Conservation (phyloP, 2,888 invertebrate genomes). For the Sarcophaga caerulescens region DNA sequence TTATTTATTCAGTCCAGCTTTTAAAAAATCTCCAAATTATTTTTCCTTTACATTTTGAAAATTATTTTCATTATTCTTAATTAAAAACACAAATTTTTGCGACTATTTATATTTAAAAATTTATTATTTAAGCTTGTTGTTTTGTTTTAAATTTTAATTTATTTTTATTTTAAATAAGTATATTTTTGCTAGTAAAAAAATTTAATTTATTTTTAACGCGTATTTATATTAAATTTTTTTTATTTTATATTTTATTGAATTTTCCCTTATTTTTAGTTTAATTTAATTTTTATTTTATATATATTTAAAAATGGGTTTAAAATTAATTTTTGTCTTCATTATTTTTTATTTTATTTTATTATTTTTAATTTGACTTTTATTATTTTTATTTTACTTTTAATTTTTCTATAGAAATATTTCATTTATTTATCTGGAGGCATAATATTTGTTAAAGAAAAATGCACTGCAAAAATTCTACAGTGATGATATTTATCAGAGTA, state of each 20-base stretch:
- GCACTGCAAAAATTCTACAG: background rate
- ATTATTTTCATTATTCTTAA: background rate
- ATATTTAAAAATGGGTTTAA: background rate
- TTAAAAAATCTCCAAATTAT: too few species aligned
- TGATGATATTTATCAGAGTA: too few species aligned
- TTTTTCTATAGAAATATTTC: background rate
- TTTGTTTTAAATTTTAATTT: too few species aligned
- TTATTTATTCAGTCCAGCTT: too few species aligned
- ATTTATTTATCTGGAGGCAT: too few species aligned
- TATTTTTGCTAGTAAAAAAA: too few species aligned
- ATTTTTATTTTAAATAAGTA: too few species aligned
- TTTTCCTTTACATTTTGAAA: background rate
- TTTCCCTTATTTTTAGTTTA: background rate
- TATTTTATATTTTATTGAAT: background rate
- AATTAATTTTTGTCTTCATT: background rate
- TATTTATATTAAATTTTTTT: too few species aligned
- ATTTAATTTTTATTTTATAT: background rate
- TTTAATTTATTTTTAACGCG: too few species aligned
- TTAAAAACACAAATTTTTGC: background rate
- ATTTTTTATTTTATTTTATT: background rate
- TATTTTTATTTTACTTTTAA: background rate
- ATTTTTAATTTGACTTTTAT: background rate
- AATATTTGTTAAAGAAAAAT: slow-evolving; percentile 15
- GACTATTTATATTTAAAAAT: too few species aligned
- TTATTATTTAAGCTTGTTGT: too few species aligned